Evolutionary conservation across 2,797 vertebrate genomes (phyloP).

Genomic region (Hippoglossus hippoglossus): DNA sequence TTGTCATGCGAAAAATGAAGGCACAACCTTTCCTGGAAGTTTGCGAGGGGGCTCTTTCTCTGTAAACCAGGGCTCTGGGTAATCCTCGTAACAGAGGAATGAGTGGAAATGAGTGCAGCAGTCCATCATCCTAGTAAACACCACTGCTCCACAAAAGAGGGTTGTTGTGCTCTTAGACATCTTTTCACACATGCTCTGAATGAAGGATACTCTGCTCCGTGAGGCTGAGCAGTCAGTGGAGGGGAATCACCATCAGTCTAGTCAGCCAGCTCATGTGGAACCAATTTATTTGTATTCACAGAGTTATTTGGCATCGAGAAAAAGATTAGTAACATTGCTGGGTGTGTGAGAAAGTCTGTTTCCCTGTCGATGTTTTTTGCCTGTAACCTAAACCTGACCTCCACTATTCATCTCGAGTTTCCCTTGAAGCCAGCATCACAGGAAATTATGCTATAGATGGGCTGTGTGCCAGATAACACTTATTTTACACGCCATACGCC

Average conservation of each 20-base stretch:
- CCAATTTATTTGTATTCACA: no score
- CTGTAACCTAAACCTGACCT: background rate
- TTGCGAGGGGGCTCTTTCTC: conserved; percentile 20
- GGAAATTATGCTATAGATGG: conserved; percentile 1
- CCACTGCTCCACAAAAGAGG: conserved; percentile 2
- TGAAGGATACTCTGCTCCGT: background rate
- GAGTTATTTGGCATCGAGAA: no score
- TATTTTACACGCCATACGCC: conserved; percentile 13
- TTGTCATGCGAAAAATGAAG: conserved; percentile 47
- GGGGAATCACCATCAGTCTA: background rate
- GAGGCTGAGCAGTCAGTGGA: background rate
- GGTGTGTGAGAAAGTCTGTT: background rate
- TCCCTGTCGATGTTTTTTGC: background rate
- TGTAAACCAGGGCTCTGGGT: conserved; percentile 24
- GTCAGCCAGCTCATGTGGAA: no score
- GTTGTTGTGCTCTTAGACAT: conserved; percentile 22
- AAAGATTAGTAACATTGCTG: background rate
- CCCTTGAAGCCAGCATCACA: conserved; percentile 9
- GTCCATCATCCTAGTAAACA: conserved; percentile 55
- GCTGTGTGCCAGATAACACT: conserved; percentile 5
- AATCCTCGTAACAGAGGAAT: conserved; percentile 51
- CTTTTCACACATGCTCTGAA: background rate
- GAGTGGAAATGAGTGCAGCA: conserved; percentile 5
- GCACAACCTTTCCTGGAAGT: conserved; percentile 61
- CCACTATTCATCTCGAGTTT: background rate